Base-by-base conservation (phyloP, 2,888 invertebrate species). In the Ormyrus pomaceus region DNA sequence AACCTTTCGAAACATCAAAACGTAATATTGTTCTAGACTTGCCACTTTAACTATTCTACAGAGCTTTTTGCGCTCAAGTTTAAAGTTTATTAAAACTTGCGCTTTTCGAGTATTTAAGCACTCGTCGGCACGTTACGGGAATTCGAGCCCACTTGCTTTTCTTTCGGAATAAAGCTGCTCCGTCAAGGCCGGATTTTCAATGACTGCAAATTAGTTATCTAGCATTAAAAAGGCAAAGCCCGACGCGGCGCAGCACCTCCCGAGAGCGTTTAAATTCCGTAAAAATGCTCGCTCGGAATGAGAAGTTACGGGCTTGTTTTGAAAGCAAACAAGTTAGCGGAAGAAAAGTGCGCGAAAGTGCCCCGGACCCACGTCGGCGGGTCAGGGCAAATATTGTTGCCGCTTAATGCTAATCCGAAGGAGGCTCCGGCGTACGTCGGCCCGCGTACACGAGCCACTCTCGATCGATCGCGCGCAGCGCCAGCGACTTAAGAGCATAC, bases 331-430 rank as follows among this genome's bases (percentile, higher is more conserved):
- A 65, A 53, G 74, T 45, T 50, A 53, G 51, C 34, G 34, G 34
- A 4, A 34, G 34, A 34, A 34, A 34, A 34, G 34, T 34, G 34
- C 34, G 34, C 13, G 50, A 73, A 73, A 73, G 65, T 65, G 64
- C 48, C 34, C 34, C 56, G 65, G 73, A 72, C 62, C 34, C 34
- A 4, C 34, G 34, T 34, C 34, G 34, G 34, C 34, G 34, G 34
- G 34, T 4, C 71, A 79, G 65, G 68, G 62, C 56, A 73, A 74
- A 79, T 72, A 80, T 81, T 81, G 81, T 79, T 66, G 61, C 70
- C 51, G 45, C 70, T 69, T 75, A 53, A 68, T 73, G 58, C 69
- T 75, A 70, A 75, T 81, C 61, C 72, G 61, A 78, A 81, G 62
- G 65, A 34, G 34, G 34, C 34, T 34, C 34, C 34, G 34, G 55